Evolutionary conservation across 2,113 vertebrate genomes (phyloP).

Genomic region (Bufo gargarizans): DNA sequence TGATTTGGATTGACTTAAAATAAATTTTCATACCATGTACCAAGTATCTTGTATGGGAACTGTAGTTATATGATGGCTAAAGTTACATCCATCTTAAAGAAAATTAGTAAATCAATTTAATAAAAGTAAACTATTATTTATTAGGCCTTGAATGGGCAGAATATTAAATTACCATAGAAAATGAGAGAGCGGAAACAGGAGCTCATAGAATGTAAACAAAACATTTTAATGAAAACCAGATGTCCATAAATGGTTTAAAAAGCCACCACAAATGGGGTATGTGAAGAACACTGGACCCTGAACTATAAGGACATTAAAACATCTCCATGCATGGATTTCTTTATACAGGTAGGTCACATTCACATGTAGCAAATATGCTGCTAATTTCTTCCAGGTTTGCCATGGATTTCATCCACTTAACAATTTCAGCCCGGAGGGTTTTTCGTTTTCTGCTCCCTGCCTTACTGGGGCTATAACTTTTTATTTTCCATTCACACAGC

Average conservation of each 20-base stretch:
- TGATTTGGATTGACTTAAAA: no score
- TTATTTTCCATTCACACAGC: no score
- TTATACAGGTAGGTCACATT: neutral
- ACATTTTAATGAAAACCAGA: constrained; percentile 13
- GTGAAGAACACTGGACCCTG: neutral
- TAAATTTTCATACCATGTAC: no score
- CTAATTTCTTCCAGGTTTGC: no score
- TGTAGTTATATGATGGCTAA: neutral
- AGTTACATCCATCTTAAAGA: neutral
- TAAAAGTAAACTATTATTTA: neutral
- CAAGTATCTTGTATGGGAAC: neutral
- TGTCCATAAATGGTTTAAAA: constrained; percentile 25
- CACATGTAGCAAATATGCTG: neutral
- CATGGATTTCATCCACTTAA: no score
- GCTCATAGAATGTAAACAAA: constrained; percentile 2
- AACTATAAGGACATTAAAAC: neutral
- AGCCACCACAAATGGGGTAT: neutral
- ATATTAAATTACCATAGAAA: constrained; percentile 23
- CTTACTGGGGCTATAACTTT: no score
- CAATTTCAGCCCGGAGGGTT: no score
- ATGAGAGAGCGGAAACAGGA: neutral
- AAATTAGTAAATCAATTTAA: neutral
- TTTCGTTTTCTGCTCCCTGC: no score
- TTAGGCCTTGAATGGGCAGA: neutral
- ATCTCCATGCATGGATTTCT: neutral